These are phyloP conservation scores for Bucco capensis DNA, from an alignment of 2,113 vertebrate species.

Conservation along the genomic window DNA sequence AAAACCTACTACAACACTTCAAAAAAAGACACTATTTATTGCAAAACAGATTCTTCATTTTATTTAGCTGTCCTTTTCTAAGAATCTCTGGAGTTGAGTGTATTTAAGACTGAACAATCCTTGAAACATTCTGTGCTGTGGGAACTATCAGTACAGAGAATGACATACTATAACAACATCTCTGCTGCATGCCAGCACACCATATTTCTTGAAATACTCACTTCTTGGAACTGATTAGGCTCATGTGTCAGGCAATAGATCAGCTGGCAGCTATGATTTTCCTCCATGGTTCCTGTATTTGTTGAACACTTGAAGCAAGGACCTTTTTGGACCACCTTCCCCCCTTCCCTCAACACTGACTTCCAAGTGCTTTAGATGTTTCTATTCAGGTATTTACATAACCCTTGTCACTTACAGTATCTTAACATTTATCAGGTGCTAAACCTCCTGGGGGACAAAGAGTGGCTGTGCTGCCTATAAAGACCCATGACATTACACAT, in stretches of 20 bases:
- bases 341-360: background rate
- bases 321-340: background rate
- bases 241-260: slow-evolving; percentile 38
- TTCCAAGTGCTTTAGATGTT: background rate
- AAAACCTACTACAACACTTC: background rate
- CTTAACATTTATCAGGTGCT: background rate
- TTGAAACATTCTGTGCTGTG: background rate
- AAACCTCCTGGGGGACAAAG: background rate
- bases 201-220: slow-evolving; percentile 50
- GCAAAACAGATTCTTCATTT: background rate
- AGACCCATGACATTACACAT: background rate
- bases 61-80: background rate
- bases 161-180: slow-evolving; percentile 36
- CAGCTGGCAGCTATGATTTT: slow-evolving; percentile 22
- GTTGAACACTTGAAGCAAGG: background rate
- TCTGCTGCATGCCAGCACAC: slow-evolving; percentile 18
- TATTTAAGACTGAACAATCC: background rate
- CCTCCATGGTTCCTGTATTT: background rate
- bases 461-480: background rate
- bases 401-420: background rate
- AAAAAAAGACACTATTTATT: background rate
- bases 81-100: background rate
- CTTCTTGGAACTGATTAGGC: slow-evolving; percentile 46
- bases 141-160: slow-evolving; percentile 4
- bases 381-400: background rate